Conservation (phyloP, 92 coral and sea anemone species). For the Porites evermanni region DNA sequence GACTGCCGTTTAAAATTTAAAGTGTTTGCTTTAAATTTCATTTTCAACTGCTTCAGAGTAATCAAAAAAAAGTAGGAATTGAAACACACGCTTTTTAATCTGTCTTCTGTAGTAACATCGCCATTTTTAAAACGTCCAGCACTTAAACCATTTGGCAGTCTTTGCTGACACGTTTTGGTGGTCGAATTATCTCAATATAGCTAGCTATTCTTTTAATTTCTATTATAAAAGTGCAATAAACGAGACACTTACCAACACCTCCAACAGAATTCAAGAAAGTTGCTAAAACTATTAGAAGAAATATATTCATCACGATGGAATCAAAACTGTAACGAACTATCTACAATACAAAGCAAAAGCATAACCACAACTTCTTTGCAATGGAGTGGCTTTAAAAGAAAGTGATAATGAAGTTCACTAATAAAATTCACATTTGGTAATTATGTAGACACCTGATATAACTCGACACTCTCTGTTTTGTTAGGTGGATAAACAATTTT, state of each 20-base stretch:
- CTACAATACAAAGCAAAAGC: constrained; percentile 22
- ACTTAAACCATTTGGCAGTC: no score
- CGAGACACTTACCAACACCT: constrained; percentile 13
- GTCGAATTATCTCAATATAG: no score
- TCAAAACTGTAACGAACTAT: not conserved
- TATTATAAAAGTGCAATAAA: not conserved
- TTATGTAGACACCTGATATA: constrained; percentile 17
- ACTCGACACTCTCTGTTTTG: constrained; percentile 2
- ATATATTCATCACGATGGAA: not conserved
- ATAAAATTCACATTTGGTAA: constrained; percentile 7
- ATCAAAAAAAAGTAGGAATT: no score
- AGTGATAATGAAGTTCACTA: not conserved
- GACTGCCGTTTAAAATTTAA: no score
- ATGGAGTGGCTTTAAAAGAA: not conserved
- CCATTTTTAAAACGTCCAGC: no score
- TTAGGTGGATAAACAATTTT: constrained; percentile 24
- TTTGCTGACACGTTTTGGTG: no score
- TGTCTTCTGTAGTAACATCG: no score
- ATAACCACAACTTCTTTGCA: constrained; percentile 16
- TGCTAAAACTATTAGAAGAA: constrained; percentile 13
- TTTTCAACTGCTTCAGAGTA: no score
- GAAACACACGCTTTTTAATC: no score
- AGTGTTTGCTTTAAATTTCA: no score
- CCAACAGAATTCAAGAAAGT: not conserved
- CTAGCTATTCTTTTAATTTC: no score